Conservation (phyloP, 1,140 invertebrate species). For the Conopomorpha cramerella region DNA sequence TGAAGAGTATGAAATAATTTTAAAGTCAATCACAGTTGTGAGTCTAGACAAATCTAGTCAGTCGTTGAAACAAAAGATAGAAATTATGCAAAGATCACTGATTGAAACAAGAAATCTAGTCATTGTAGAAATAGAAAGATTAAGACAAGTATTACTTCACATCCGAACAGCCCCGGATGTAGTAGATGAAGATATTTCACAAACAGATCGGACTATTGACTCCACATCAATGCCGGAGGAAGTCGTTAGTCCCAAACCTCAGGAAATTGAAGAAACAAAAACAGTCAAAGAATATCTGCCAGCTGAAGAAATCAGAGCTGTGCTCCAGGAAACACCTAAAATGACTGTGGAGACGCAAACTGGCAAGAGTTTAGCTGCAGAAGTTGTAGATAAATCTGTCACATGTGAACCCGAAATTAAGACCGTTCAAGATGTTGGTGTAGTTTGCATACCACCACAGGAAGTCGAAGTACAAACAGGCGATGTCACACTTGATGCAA, state of each 20-base stretch:
- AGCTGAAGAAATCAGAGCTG: not conserved
- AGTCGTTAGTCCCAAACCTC: constrained; percentile 35
- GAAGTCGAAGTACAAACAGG: constrained; percentile 68
- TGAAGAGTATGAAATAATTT: constrained; percentile 59
- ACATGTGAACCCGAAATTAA: constrained; percentile 35
- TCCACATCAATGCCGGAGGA: constrained; percentile 67
- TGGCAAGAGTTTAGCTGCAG: constrained; percentile 56
- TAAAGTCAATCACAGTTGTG: constrained; percentile 62
- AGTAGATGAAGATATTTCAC: constrained; percentile 48
- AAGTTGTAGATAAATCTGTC: constrained; percentile 39
- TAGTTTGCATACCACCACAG: constrained; percentile 54
- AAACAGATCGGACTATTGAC: constrained; percentile 64
- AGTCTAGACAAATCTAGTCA: constrained; percentile 60
- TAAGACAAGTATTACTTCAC: constrained; percentile 46
- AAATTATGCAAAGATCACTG: constrained; percentile 59
- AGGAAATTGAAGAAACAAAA: constrained; percentile 11
- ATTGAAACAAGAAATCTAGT: constrained; percentile 62
- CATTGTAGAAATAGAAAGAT: constrained; percentile 59
- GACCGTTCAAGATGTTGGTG: constrained; percentile 41
- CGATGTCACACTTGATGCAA: constrained; percentile 34
- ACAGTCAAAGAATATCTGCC: constrained; percentile 7
- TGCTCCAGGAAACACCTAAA: constrained; percentile 12
- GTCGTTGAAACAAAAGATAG: constrained; percentile 62
- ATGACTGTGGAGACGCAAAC: constrained; percentile 62
- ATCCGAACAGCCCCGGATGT: constrained; percentile 35